These are phyloP conservation scores for Actenoides lindsayi DNA, from an alignment of 2,113 vertebrate genomes.

Conservation along the genomic window DNA sequence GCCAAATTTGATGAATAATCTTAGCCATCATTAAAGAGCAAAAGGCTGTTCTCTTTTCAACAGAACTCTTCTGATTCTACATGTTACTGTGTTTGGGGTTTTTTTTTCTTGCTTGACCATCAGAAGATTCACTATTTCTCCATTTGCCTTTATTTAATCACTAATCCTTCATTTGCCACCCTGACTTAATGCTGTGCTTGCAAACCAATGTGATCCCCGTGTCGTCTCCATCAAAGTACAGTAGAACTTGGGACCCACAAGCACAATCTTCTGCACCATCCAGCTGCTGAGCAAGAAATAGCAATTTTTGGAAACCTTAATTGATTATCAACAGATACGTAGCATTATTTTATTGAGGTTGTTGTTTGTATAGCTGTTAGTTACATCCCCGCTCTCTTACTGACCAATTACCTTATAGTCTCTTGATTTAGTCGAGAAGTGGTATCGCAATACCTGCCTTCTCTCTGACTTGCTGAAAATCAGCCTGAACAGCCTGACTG, in stretches of 20 bases:
- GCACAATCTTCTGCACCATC: not conserved
- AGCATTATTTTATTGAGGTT: not conserved
- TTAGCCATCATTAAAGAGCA: slow-evolving; percentile 13
- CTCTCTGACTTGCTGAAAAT: not conserved
- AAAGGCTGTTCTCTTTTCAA: not conserved
- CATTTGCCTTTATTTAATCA: not conserved
- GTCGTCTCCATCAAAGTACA: not conserved
- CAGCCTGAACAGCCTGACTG: not conserved
- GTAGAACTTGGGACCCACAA: not conserved
- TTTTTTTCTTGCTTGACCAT: not conserved
- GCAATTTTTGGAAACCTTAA: not conserved
- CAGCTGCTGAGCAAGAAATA: not conserved
- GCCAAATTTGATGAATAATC: slow-evolving; percentile 59
- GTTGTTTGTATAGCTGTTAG: not conserved
- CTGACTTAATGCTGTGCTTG: not conserved
- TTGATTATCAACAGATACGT: not conserved
- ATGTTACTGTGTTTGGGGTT: no score
- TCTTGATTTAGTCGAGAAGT: not conserved
- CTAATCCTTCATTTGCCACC: not conserved
- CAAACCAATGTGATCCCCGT: rapidly evolving
- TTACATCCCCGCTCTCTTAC: not conserved
- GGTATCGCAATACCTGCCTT: not conserved
- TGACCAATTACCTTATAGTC: not conserved
- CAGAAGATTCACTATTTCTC: not conserved
- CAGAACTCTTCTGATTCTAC: not conserved